Evolutionary conservation across 2,113 vertebrate species (phyloP), one percentile per base, ranked within the genome.

Genomic region (Cettia cetti): DNA sequence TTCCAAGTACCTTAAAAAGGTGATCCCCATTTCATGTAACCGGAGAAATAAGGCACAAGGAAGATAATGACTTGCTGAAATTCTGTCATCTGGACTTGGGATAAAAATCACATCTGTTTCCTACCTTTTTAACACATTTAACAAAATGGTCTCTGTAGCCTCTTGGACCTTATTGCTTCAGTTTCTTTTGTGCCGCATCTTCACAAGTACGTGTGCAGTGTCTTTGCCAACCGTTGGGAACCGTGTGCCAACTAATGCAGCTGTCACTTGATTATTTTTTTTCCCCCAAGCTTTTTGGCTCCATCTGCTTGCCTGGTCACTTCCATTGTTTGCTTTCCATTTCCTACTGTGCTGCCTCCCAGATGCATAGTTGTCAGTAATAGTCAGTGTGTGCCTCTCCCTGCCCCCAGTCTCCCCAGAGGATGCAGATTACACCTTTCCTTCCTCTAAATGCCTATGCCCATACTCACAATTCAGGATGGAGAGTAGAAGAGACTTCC

Each of bases 291-390:
- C 31, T 50, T 90, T 96, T 94, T 94, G 85, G 61, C 78, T 95
- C 49, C 57, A 88, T 94, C 88, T 95, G 85, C 75, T 90, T 88
- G 79, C 71, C 20, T 83, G 88, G 90, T 95, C 92, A 80, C 71
- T 94, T 92, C 31, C 52, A 83, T 84, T 86, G 84, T 94, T 93
- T 94, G 80, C n/a, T 87, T 94, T 93, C 50, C 33, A 23, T 61
- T 90, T 90, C 82, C 70, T 56, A n/a, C 74, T 91, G 78, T 56
- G 78, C 78, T 75, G 69, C 22, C 35, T 92, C 42, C 64, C 79
- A 82, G 86, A 77, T 88, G 82, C 82, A 61, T 7, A 27, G 88
- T 69, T 91, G 75, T 65, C 63, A 88, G 63, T 76, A 71, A 82
- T 39, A 78, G 72, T 57, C 50, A 59, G 37, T 80, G 69, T 92